Percentiles rank a stretch among this genome's conserved stretches.
Conservation (phyloP, 2,888 invertebrate genomes). For the Chrysodeixis includens region DNA sequence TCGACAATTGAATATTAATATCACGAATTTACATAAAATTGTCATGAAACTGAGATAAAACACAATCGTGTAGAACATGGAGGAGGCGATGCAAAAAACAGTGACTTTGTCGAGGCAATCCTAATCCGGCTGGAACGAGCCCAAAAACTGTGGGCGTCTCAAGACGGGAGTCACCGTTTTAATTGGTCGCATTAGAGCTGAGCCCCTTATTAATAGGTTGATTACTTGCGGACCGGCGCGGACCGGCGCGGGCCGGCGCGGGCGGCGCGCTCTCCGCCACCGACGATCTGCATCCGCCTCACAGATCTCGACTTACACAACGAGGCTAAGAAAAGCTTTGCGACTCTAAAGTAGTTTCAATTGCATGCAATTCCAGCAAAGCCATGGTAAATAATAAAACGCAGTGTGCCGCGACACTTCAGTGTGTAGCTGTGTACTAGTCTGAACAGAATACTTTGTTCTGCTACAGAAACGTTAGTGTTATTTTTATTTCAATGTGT, state of each 20-base stretch:
- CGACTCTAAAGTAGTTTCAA: slow-evolving; percentile 62
- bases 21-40: slow-evolving; percentile 76
- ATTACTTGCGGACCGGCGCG: slow-evolving; percentile 83
- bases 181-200: slow-evolving; percentile 86
- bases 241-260: slow-evolving; percentile 63
- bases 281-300: slow-evolving; percentile 64
- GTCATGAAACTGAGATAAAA: slow-evolving; percentile 67
- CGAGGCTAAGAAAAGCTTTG: slow-evolving; percentile 71
- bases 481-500: slow-evolving; percentile 50
- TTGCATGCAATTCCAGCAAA: slow-evolving; percentile 61
- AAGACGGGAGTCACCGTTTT: slow-evolving; percentile 85
- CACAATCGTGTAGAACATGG: slow-evolving; percentile 61
- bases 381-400: slow-evolving; percentile 62
- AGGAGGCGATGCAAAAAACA: slow-evolving; percentile 63
- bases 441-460: slow-evolving; percentile 46
- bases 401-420: slow-evolving; percentile 43
- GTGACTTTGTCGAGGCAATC: slow-evolving; percentile 73
- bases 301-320: slow-evolving; percentile 69
- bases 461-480: slow-evolving; percentile 37
- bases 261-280: slow-evolving; percentile 49
- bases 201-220: slow-evolving; percentile 88
- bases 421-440: slow-evolving; percentile 34
- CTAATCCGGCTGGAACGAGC: slow-evolving; percentile 85
- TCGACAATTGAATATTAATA: slow-evolving; percentile 83
- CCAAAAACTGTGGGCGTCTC: slow-evolving; percentile 88